phyloP scores from a whole-genome alignment of 2,888 invertebrate species.

The Auanema sp. region DNA sequence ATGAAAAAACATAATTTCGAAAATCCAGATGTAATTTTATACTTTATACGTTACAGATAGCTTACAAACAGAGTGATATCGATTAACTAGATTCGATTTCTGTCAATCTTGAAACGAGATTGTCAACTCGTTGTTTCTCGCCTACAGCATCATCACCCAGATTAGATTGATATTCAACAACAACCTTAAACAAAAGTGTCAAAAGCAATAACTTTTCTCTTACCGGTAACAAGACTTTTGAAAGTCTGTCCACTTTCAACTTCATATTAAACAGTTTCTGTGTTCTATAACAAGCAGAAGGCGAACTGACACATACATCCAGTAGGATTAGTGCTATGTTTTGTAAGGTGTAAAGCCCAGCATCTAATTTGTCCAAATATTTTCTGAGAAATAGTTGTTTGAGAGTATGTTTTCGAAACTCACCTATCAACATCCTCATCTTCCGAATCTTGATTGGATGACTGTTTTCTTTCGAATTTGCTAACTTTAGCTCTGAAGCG shows the following conservation, averaged over 20 bases:
- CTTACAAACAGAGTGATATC: neutral
- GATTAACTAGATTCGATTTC: slow-evolving; percentile 1
- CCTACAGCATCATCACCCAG: slow-evolving; percentile 39
- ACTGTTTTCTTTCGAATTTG: no score
- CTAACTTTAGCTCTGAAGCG: no score
- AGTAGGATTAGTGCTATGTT: slow-evolving; percentile 80
- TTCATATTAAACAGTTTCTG: slow-evolving; percentile 58
- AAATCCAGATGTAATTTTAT: neutral
- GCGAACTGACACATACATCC: slow-evolving; percentile 68
- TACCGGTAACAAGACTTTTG: slow-evolving; percentile 44
- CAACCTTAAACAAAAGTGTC: slow-evolving; percentile 28
- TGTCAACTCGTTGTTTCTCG: slow-evolving; percentile 34
- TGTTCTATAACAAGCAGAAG: slow-evolving; percentile 34
- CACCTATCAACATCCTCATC: no score
- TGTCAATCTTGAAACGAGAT: slow-evolving; percentile 24
- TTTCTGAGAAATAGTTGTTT: slow-evolving; percentile 16
- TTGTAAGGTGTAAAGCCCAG: slow-evolving; percentile 89
- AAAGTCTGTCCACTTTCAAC: slow-evolving; percentile 44
- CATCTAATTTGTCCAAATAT: slow-evolving; percentile 79
- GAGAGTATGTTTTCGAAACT: neutral
- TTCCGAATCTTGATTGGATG: no score
- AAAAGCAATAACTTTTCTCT: slow-evolving; percentile 7
- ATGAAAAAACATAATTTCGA: neutral
- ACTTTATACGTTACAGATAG: neutral
- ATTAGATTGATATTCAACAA: slow-evolving; percentile 43